These are phyloP conservation scores for Bryconaethiops microstoma DNA, from an alignment of 2,797 vertebrate genomes.

Conservation along the genomic window DNA sequence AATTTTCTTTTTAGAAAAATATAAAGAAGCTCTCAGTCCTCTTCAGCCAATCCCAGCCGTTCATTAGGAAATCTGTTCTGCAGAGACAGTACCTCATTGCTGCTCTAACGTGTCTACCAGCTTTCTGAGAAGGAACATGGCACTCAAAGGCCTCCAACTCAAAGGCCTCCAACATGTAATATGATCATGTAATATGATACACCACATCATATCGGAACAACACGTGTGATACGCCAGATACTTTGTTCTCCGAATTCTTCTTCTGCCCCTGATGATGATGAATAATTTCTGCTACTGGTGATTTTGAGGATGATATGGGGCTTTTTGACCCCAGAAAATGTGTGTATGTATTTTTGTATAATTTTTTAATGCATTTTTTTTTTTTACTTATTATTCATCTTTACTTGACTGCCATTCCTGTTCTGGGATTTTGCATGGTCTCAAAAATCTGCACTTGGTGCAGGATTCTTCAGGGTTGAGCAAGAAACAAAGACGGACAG, in stretches of 20 bases:
- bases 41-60: not conserved
- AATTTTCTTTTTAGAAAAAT: not conserved
- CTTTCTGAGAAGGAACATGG: not conserved
- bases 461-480: not conserved
- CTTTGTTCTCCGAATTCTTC: no score
- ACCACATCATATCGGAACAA: no score
- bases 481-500: not conserved
- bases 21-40: not conserved
- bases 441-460: not conserved
- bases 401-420: not conserved
- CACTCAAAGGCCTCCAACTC: no score
- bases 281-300: no score
- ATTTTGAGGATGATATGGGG: no score
- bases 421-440: not conserved
- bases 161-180: no score
- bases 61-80: not conserved
- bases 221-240: no score
- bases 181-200: no score
- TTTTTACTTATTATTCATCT: not conserved
- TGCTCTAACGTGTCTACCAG: not conserved
- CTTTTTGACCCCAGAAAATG: no score
- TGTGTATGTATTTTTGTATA: not conserved
- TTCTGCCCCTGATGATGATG: no score
- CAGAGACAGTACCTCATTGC: not conserved
- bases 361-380: not conserved